phyloP scores from a whole-genome alignment of 2,888 invertebrate species.

The Heteropelma amictum region DNA sequence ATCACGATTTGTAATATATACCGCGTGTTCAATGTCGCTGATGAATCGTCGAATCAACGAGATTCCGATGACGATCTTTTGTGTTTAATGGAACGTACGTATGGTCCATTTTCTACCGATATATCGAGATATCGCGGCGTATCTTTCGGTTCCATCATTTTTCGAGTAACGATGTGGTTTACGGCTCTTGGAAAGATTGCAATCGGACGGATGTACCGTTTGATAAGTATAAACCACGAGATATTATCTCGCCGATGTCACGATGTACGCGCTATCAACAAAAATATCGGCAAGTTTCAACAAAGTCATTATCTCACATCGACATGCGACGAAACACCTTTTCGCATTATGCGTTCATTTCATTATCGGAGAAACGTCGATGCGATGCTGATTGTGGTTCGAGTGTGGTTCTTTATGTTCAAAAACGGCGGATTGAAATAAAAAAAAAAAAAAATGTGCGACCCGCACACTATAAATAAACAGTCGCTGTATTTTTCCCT shows the following conservation, averaged over 20 bases:
- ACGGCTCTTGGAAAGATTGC: background rate
- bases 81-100: background rate
- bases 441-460: too few relatives aligned
- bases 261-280: background rate
- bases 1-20: background rate
- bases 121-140: conserved; percentile 1
- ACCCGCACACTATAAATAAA: too few relatives aligned
- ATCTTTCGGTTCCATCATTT: background rate
- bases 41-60: background rate
- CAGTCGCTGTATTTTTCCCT: too few relatives aligned
- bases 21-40: background rate
- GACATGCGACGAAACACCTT: background rate
- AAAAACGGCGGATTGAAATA: too few relatives aligned
- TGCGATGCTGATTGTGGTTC: background rate
- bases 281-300: background rate
- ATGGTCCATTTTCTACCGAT: background rate
- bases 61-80: background rate
- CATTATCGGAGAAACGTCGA: background rate
- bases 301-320: background rate
- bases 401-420: too few relatives aligned
- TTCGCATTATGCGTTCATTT: background rate
- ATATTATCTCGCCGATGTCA: background rate
- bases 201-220: background rate
- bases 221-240: conserved; percentile 13
- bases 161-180: background rate